Evolutionary conservation across 2,797 vertebrate species (phyloP), one percentile per base, ranked within the genome.

Genomic region (Streptopelia turtur): DNA sequence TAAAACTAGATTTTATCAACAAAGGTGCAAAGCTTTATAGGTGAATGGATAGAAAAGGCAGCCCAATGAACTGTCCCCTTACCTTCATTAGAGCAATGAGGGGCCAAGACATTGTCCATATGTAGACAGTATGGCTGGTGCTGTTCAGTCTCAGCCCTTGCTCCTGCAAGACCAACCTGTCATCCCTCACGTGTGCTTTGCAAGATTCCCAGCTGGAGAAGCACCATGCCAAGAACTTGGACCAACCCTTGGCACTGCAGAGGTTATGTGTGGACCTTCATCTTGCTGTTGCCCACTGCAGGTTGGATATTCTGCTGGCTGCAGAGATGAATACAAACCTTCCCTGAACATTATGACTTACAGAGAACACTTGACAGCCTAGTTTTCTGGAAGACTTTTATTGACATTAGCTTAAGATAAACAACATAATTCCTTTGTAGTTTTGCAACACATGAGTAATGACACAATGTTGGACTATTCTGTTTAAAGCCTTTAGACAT

Each of bases 111-210:
- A 13, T 11, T 75, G 41, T 33, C 49, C 33, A 1, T 45, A 15
- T 5, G 2, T 20, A 56, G 61, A 25, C 41, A 25, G 14, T 6
- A 7, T 2, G 31, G 4, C 22, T 47, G 33, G 6, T 37, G 37
- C 31, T 64, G 9, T 21, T 70, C 15, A 79, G 52, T 52, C 24
- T 60, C 60, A n/a, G 4, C 13, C 50, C 49, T 10, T 53, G 49
- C 45, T 93, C 69, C 37, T 68, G 64, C 30, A 41, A 24, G 49
- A 49, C 16, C 64, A 53, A 1, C 6, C 3, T 0, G 3, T 24
- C 1, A 0, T 68, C 16, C 11, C 21, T 75, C 0, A 1, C 2
- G 0, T 0, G 0, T 37, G 50, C 63, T 84, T 50, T 57, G 50
- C 16, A 37, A 50, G 47, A 35, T 84, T 93, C 18, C 37, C 27